phyloP scores from a whole-genome alignment of 2,797 vertebrate genomes.

The Manis crassicaudata region DNA sequence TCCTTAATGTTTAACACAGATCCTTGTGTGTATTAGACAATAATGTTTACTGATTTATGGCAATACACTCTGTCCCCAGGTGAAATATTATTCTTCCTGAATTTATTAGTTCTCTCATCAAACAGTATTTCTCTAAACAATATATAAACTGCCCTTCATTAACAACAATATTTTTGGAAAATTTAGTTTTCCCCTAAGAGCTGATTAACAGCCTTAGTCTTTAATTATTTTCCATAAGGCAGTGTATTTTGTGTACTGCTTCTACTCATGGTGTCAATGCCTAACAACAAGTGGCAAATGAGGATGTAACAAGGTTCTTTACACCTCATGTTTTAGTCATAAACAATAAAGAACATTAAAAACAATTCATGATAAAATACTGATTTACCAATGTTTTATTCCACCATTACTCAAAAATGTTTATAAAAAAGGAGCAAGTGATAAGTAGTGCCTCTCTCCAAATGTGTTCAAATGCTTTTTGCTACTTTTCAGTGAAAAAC shows the following conservation, averaged over 20 bases:
- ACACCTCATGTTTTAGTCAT: constrained; percentile 8
- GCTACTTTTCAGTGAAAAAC: constrained; percentile 76
- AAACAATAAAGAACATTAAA: constrained; percentile 38
- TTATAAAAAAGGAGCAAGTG: not conserved
- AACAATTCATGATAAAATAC: constrained; percentile 36
- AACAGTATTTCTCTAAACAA: constrained; percentile 31
- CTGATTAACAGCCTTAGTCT: not conserved
- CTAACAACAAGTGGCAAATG: constrained; percentile 41
- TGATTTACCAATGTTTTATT: constrained; percentile 33
- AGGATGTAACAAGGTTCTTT: not conserved
- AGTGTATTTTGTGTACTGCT: not conserved
- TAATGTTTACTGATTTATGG: not conserved
- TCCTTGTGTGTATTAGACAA: not conserved
- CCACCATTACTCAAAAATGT: constrained; percentile 43
- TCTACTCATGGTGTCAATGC: not conserved
- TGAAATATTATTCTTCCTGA: constrained; percentile 21
- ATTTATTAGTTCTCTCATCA: not conserved
- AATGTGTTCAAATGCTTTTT: constrained; percentile 61
- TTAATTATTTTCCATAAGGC: not conserved
- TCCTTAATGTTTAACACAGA: not conserved
- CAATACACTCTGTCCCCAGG: not conserved
- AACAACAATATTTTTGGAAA: constrained; percentile 42
- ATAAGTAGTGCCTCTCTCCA: constrained; percentile 23
- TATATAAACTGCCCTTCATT: not conserved
- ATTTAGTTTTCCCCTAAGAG: not conserved